These are phyloP conservation scores for Thinocorus orbignyianus DNA, from an alignment of 2,113 vertebrate species.

Conservation along the genomic window DNA sequence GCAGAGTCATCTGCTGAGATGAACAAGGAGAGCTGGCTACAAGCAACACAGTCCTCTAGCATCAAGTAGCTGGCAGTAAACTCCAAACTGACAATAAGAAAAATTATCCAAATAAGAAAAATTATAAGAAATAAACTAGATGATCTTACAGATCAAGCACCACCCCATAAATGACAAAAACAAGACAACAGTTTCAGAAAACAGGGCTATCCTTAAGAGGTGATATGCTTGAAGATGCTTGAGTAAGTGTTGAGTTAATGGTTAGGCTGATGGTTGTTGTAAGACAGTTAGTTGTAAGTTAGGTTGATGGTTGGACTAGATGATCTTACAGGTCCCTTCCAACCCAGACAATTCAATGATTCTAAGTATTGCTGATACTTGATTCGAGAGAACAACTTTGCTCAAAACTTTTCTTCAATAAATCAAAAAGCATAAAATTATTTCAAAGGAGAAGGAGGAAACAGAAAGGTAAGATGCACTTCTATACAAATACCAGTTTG, in stretches of 20 bases:
- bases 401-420: not conserved
- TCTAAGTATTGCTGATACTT: not conserved
- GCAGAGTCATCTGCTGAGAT: not conserved
- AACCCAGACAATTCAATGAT: too few relatives aligned
- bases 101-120: not conserved
- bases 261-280: too few relatives aligned
- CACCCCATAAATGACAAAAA: not conserved
- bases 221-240: not conserved
- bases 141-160: too few relatives aligned
- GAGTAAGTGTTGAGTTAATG: not conserved
- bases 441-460: not conserved
- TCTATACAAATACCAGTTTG: not conserved
- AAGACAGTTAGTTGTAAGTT: too few relatives aligned
- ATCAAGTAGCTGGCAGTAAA: not conserved
- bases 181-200: not conserved
- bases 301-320: too few relatives aligned
- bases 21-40: not conserved
- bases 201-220: not conserved
- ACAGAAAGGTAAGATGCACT: not conserved
- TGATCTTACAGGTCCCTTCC: too few relatives aligned
- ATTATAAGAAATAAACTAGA: too few relatives aligned
- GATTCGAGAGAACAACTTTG: not conserved
- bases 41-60: not conserved
- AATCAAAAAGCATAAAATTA: not conserved
- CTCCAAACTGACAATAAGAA: not conserved